Evolutionary conservation across 2,888 invertebrate species (phyloP).

Genomic region (Apotomis turbidana): DNA sequence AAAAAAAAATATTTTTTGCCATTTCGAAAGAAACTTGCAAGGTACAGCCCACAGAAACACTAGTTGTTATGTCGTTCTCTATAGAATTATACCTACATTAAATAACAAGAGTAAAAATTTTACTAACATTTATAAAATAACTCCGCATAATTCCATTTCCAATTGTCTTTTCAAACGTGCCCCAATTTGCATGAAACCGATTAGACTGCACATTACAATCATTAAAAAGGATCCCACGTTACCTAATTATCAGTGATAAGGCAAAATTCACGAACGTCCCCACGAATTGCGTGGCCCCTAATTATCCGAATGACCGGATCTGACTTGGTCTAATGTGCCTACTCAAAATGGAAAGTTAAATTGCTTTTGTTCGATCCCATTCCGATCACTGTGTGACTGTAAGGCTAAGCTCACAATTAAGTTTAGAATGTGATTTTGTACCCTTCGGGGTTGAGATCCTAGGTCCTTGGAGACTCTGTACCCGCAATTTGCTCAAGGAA

Average conservation of each 20-base stretch:
- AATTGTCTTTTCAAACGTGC: neutral
- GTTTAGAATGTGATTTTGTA: neutral
- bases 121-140: neutral
- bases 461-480: too few relatives aligned
- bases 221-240: slow-evolving; percentile 20
- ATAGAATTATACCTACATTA: neutral
- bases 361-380: slow-evolving; percentile 73
- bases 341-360: slow-evolving; percentile 75
- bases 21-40: too few relatives aligned
- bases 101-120: neutral
- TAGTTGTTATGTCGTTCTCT: too few relatives aligned
- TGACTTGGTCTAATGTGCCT: slow-evolving; percentile 62
- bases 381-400: slow-evolving; percentile 54
- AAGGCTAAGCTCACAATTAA: slow-evolving; percentile 14
- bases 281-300: slow-evolving; percentile 51
- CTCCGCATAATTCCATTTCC: neutral
- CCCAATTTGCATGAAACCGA: slow-evolving; percentile 6
- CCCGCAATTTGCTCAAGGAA: too few relatives aligned
- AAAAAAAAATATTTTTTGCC: too few relatives aligned
- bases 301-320: slow-evolving; percentile 70
- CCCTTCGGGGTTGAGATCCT: too few relatives aligned
- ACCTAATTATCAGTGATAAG: slow-evolving; percentile 34
- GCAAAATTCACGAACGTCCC: slow-evolving; percentile 28
- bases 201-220: slow-evolving; percentile 18
- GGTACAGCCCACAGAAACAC: too few relatives aligned